Evolutionary conservation across 2,113 vertebrate genomes (phyloP).

Genomic region (Trogon melanurus): DNA sequence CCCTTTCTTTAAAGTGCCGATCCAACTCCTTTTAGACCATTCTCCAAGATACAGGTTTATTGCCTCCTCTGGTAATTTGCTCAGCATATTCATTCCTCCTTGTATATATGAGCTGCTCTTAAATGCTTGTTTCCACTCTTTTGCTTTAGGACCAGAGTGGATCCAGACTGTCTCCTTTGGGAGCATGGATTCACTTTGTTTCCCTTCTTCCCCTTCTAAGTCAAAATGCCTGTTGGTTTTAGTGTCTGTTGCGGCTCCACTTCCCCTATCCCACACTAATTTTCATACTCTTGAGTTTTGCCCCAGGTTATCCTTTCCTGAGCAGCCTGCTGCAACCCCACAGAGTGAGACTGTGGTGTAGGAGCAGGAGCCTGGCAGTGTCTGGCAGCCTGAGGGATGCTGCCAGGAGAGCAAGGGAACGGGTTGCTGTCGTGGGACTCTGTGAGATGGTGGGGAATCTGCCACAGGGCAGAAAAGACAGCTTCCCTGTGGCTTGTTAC

Average conservation of each 20-base stretch:
- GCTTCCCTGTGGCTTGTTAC: not conserved
- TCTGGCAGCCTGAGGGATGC: not conserved
- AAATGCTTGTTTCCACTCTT: not conserved
- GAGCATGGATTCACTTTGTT: not conserved
- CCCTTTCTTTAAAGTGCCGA: not conserved
- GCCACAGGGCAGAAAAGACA: not conserved
- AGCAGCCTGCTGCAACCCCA: not conserved
- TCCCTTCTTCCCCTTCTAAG: not conserved
- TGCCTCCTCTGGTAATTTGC: not conserved
- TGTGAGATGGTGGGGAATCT: not conserved
- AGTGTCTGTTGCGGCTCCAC: not conserved
- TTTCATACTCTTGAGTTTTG: not conserved
- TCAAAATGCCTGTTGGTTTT: not conserved
- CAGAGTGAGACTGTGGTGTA: not conserved
- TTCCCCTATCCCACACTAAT: not conserved
- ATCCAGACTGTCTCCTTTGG: not conserved
- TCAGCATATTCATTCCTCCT: not conserved
- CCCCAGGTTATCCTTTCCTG: not conserved
- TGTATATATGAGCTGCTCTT: slow-evolving; percentile 16
- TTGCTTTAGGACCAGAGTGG: not conserved
- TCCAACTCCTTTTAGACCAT: not conserved
- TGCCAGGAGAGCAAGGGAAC: not conserved
- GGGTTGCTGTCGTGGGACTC: not conserved
- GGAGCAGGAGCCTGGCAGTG: not conserved
- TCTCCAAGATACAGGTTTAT: not conserved